Percentiles rank a stretch among this genome's conserved stretches.
These are phyloP conservation scores for Xenops minutus DNA, from an alignment of 2,797 vertebrate species.

Conservation along the genomic window DNA sequence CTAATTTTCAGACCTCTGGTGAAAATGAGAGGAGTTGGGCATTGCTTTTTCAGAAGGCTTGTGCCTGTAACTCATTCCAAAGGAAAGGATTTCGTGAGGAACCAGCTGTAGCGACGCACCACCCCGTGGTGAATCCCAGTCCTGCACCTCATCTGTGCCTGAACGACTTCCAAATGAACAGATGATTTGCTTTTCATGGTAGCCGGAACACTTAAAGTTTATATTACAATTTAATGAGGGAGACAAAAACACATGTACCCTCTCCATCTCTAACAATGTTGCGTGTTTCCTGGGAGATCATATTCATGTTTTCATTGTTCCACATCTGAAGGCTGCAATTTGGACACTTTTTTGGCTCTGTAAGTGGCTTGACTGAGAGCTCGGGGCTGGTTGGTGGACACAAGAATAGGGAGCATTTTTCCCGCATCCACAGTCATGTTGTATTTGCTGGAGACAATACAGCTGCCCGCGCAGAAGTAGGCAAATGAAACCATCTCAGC, in stretches of 20 bases:
- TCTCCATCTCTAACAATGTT: not conserved
- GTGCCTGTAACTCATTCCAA: accelerated
- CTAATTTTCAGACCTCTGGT: not conserved
- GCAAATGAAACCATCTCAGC: constrained; percentile 19
- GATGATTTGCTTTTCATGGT: not conserved
- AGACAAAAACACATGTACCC: not conserved
- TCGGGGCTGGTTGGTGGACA: not conserved
- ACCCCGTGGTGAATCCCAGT: constrained; percentile 48
- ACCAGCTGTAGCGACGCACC: constrained; percentile 12
- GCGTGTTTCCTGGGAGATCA: not conserved
- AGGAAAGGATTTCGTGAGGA: not conserved
- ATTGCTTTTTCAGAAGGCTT: accelerated
- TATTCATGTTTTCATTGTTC: not conserved
- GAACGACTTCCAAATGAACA: not conserved
- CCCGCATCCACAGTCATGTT: not conserved
- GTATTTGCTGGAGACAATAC: not conserved
- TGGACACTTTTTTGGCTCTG: not conserved
- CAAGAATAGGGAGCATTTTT: not conserved
- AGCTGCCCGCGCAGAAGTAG: not conserved
- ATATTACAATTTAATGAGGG: not conserved
- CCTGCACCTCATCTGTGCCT: not conserved
- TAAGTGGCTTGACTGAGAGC: not conserved
- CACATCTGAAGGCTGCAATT: not conserved
- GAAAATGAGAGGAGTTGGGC: not conserved
- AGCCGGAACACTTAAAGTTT: not conserved